A percentile compares a stretch with the other conserved stretches of the same genome.
Evolutionary conservation across 2,797 vertebrate genomes (phyloP).

Genomic region (Propithecus deckenii): DNA sequence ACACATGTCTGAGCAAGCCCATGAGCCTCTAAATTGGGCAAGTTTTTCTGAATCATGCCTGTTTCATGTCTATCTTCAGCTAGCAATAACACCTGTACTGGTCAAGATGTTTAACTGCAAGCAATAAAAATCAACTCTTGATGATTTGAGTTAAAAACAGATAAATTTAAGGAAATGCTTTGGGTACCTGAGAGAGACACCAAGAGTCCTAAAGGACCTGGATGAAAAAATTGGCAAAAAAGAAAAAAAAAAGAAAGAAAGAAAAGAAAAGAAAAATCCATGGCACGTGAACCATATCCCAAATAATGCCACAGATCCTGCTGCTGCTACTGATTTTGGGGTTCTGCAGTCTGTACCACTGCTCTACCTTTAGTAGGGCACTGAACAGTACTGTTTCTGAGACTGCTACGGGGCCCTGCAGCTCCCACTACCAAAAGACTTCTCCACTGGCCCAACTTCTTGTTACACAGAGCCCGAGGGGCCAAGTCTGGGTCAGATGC

Average conservation of each 20-base stretch:
- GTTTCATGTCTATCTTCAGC: background rate
- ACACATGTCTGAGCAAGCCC: background rate
- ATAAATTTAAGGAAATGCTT: background rate
- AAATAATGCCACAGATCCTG: background rate
- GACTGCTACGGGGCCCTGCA: background rate
- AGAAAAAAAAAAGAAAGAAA: background rate
- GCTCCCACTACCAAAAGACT: background rate
- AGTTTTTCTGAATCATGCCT: background rate
- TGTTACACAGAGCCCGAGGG: background rate
- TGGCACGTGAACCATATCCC: background rate
- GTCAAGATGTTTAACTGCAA: background rate
- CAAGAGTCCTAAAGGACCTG: background rate
- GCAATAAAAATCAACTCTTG: background rate
- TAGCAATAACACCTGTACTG: background rate
- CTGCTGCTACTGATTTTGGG: no score
- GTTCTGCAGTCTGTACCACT: no score
- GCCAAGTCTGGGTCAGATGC: background rate
- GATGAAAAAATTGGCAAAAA: background rate
- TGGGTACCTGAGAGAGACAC: background rate
- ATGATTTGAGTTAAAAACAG: background rate
- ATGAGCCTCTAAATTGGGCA: background rate
- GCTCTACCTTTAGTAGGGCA: fast-evolving
- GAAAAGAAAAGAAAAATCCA: background rate
- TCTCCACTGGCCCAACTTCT: background rate
- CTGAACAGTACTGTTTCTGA: no score